Evolutionary conservation across 2,888 invertebrate genomes (phyloP), one percentile per base, ranked within the genome.

Genomic region (Luffia ferchaultella): DNA sequence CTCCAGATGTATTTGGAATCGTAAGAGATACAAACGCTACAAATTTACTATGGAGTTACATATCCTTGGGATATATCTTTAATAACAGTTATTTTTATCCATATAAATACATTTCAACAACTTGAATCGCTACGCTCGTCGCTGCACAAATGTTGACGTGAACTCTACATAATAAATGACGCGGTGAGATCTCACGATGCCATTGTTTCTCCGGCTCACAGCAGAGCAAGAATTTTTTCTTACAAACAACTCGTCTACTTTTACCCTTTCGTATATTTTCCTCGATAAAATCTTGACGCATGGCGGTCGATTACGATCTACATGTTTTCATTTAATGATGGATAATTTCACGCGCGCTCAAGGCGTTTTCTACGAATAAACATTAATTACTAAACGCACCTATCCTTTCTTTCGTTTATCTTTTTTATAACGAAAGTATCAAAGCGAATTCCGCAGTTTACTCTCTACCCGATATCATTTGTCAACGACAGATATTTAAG

Each of bases 151-250:
- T n/a, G 61, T 60, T 61, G 59, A 61, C 61, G 60, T 63, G 12
- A 3, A 30, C 30, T 30, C 30, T 7, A 30, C 12, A 30, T 12
- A 30, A 30, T 12, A 30, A 12, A 12, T 30, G 30, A 30, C 30
- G 30, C 2, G 43, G 60, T 63, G 65, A 63, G 61, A 70, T 80
- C 78, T 76, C 79, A 79, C 78, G 78, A 71, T 61, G 67, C 73
- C 67, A 76, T 78, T 80, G 79, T 80, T 70, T 73, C 67, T 65
- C 60, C 58, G 67, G 68, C 73, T 74, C 69, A 66, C 60, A n/a
- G 63, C 62, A 59, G 62, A 65, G 70, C 67, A 73, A 74, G 71
- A 74, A 70, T 72, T 70, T 42, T 70, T 67, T 64, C 66, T 64
- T 59, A 64, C 65, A 63, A 65, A 65, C 64, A 58, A 66, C 64